Evolutionary conservation across 2,888 invertebrate species (phyloP).

Genomic region (Apocheima hispidaria): DNA sequence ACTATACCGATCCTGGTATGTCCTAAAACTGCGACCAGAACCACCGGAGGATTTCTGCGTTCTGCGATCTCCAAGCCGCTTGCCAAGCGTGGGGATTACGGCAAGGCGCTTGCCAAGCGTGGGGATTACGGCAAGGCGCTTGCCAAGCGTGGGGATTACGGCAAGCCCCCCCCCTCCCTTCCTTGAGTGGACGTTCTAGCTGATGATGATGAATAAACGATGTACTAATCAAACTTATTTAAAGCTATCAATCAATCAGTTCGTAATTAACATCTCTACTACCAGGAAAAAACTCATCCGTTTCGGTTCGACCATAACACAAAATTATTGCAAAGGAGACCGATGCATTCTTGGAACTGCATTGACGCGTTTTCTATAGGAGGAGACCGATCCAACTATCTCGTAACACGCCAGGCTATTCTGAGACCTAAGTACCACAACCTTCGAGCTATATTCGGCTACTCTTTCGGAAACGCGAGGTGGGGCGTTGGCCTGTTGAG

Average conservation of each 20-base stretch:
- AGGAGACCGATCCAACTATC: constrained; percentile 61
- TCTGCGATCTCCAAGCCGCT: too few species aligned
- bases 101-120: too few species aligned
- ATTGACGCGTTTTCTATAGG: constrained; percentile 74
- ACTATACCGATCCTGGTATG: too few species aligned
- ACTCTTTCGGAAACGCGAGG: constrained; percentile 57
- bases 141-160: too few species aligned
- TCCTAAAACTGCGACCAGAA: too few species aligned
- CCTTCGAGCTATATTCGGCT: constrained; percentile 59
- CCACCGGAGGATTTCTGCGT: too few species aligned
- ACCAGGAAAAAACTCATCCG: constrained; percentile 66
- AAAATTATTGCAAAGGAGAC: constrained; percentile 80
- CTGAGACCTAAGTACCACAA: constrained; percentile 54
- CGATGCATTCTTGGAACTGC: constrained; percentile 83
- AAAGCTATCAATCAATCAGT: constrained; percentile 8
- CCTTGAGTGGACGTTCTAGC: too few species aligned
- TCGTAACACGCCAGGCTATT: constrained; percentile 52
- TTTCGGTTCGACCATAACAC: constrained; percentile 68
- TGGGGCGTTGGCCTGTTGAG: constrained; percentile 82
- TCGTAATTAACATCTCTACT: constrained; percentile 39
- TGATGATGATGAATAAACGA: background rate
- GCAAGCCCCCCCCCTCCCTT: too few species aligned
- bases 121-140: too few species aligned
- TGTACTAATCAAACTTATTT: too few species aligned
- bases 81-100: too few species aligned